Evolutionary conservation across 2,797 vertebrate species (phyloP).

Genomic region (Carapus acus): DNA sequence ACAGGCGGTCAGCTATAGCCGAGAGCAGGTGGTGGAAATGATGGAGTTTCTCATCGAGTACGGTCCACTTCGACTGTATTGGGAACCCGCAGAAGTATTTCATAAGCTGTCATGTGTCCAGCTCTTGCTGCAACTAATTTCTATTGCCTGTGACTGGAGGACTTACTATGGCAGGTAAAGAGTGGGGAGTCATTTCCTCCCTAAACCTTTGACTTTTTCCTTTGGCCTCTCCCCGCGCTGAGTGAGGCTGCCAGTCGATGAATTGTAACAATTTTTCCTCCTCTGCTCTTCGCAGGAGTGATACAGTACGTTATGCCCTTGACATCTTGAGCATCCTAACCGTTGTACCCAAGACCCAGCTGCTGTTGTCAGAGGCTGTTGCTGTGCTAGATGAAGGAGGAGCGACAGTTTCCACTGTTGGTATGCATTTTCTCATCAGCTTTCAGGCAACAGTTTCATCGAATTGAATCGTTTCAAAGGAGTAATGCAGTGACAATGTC

Average conservation of each 20-base stretch:
- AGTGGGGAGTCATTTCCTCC: neutral
- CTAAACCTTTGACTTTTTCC: neutral
- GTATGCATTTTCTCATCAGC: constrained; percentile 66
- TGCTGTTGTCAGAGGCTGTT: constrained; percentile 89
- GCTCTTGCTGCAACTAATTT: constrained; percentile 95
- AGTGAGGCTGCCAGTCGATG: neutral
- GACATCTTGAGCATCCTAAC: constrained; percentile 97
- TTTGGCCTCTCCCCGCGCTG: neutral
- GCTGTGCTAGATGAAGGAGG: constrained; percentile 92
- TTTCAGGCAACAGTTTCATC: neutral
- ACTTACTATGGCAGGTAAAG: constrained; percentile 95
- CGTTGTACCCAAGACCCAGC: constrained; percentile 95
- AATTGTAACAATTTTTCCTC: constrained; percentile 10
- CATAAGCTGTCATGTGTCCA: constrained; percentile 96
- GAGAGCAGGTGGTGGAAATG: constrained; percentile 98
- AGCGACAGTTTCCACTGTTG: constrained; percentile 89
- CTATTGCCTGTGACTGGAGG: constrained; percentile 97
- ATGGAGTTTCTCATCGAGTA: constrained; percentile 98
- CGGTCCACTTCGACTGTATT: constrained; percentile 89
- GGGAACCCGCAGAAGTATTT: constrained; percentile 98
- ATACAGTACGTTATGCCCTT: constrained; percentile 94
- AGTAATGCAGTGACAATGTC: neutral
- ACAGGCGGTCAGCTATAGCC: constrained; percentile 93
- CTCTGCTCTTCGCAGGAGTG: constrained; percentile 75
- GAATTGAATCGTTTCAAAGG: neutral